Evolutionary conservation across 1,140 invertebrate species (phyloP).

Genomic region (Lasaia peninsularis): DNA sequence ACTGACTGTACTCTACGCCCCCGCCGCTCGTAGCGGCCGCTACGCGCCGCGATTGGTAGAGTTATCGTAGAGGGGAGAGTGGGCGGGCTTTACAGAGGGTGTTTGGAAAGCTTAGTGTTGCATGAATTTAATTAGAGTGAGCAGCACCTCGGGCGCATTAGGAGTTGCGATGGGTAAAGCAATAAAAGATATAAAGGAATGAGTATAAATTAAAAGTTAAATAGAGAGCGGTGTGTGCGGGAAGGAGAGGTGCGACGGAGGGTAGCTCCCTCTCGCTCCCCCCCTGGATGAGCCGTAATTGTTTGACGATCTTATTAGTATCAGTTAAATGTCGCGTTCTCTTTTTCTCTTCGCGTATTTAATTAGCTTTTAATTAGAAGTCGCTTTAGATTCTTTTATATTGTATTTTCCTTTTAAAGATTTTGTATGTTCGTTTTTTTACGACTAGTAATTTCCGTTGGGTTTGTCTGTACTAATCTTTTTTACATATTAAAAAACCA

Average conservation of each 20-base stretch:
- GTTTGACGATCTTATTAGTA: constrained; percentile 78
- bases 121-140: constrained; percentile 77
- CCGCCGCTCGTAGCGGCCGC: constrained; percentile 32
- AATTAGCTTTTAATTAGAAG: constrained; percentile 74
- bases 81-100: constrained; percentile 41
- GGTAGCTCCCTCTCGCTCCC: constrained; percentile 34
- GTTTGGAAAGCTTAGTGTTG: constrained; percentile 68
- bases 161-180: constrained; percentile 74
- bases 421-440: constrained; percentile 16
- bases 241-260: constrained; percentile 33
- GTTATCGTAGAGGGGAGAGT: constrained; percentile 28
- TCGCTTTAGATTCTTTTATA: constrained; percentile 56
- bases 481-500: too few species aligned
- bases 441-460: neutral
- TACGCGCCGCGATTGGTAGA: constrained; percentile 33
- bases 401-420: constrained; percentile 33
- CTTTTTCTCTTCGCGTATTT: constrained; percentile 71
- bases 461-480: neutral
- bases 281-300: constrained; percentile 60
- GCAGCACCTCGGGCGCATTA: constrained; percentile 74
- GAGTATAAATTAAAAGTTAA: constrained; percentile 78
- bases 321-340: constrained; percentile 73
- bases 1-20: constrained; percentile 54
- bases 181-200: constrained; percentile 78
- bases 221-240: constrained; percentile 55